Percentiles rank a stretch among this genome's conserved stretches.
Conservation (phyloP, 2,888 invertebrate species). For the Leucophenga montana region DNA sequence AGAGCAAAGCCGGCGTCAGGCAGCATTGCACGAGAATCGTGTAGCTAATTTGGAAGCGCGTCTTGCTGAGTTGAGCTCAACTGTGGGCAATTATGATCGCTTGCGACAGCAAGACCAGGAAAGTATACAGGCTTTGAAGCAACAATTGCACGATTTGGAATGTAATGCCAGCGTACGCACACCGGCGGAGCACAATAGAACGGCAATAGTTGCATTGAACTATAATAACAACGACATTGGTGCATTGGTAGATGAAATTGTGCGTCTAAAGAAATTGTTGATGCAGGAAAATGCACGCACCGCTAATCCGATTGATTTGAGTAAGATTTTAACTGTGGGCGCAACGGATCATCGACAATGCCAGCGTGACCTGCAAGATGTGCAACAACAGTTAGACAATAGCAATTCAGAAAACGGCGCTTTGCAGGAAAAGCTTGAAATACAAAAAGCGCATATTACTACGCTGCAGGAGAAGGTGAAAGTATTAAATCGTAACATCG, state of each 20-base stretch:
- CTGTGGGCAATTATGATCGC: constrained; percentile 85
- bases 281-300: constrained; percentile 77
- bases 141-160: constrained; percentile 64
- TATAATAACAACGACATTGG: constrained; percentile 73
- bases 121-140: constrained; percentile 78
- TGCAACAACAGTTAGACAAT: constrained; percentile 80
- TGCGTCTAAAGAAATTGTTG: constrained; percentile 78
- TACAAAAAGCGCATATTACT: constrained; percentile 77
- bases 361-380: constrained; percentile 78
- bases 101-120: constrained; percentile 82
- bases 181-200: not conserved
- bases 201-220: constrained; percentile 61
- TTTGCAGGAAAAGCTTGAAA: constrained; percentile 58
- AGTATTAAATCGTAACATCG: constrained; percentile 77
- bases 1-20: constrained; percentile 79
- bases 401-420: constrained; percentile 71
- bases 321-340: constrained; percentile 74
- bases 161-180: not conserved
- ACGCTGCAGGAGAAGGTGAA: constrained; percentile 81
- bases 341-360: constrained; percentile 75
- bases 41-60: constrained; percentile 84
- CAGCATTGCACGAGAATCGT: constrained; percentile 83
- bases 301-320: constrained; percentile 78
- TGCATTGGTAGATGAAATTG: constrained; percentile 78
- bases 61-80: constrained; percentile 85